A percentile compares a stretch with the other conserved stretches of the same genome.
Conservation (phyloP, 2,888 invertebrate species). For the Rhingia campestris region DNA sequence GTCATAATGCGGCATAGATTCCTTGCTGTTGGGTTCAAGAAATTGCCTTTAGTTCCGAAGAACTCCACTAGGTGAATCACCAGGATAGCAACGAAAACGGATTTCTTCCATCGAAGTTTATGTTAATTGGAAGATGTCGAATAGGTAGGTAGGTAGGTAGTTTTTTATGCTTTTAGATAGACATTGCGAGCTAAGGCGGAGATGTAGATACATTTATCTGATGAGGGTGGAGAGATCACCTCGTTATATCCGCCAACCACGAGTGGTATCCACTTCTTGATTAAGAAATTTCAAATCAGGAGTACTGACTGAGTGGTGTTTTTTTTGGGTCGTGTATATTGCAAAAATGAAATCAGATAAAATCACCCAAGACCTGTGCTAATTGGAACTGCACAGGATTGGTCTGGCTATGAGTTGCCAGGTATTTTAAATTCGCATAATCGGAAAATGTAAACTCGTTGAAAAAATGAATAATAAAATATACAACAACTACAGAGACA, state of each 20-base stretch:
- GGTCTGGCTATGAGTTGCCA: too few species aligned
- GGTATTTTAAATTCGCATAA: too few species aligned
- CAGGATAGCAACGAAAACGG: constrained; percentile 25
- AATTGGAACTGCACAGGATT: too few species aligned
- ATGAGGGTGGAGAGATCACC: constrained; percentile 26
- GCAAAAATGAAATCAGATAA: not conserved
- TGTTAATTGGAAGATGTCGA: constrained; percentile 56
- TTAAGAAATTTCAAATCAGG: constrained; percentile 3
- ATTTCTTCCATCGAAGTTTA: constrained; percentile 43
- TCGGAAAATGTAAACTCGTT: too few species aligned
- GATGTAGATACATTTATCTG: constrained; percentile 15
- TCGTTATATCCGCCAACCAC: not conserved
- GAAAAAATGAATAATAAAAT: too few species aligned
- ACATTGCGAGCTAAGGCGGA: constrained; percentile 14
- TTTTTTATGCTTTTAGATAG: not conserved
- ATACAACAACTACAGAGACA: too few species aligned
- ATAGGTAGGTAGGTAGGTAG: constrained; percentile 33
- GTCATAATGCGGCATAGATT: constrained; percentile 30
- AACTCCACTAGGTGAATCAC: constrained; percentile 52
- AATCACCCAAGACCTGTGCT: too few species aligned
- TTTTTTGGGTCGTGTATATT: not conserved
- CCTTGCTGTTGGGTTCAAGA: constrained; percentile 1
- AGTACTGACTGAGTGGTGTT: constrained; percentile 1
- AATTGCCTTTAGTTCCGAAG: constrained; percentile 51
- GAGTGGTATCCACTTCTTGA: not conserved